A percentile compares a stretch with the other conserved stretches of the same genome.
Evolutionary conservation across 1,140 invertebrate species (phyloP).

Genomic region (Psilanteris sp.): DNA sequence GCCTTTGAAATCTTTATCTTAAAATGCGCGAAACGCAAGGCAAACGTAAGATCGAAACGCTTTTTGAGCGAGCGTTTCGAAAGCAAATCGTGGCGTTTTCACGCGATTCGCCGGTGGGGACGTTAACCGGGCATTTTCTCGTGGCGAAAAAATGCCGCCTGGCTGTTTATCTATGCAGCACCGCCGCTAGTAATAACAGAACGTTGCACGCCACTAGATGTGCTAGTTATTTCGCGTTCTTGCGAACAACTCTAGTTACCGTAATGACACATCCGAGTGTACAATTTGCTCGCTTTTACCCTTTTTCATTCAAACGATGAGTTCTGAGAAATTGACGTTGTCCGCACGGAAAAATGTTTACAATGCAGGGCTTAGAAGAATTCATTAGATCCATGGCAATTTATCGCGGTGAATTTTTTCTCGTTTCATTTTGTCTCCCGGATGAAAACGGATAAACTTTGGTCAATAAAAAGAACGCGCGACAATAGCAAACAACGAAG

Average conservation of each 20-base stretch:
- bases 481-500: too few species aligned
- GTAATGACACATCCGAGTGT: conserved; percentile 39
- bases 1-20: conserved; percentile 26
- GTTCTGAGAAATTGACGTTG: background rate
- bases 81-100: conserved; percentile 37
- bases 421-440: too few species aligned
- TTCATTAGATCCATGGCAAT: too few species aligned
- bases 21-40: too few species aligned
- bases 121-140: conserved; percentile 39
- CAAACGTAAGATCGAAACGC: conserved; percentile 1
- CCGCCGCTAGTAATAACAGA: conserved; percentile 20
- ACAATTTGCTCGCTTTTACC: conserved; percentile 27
- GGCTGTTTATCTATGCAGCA: conserved; percentile 41
- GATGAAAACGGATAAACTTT: too few species aligned
- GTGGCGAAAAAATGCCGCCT: conserved; percentile 3
- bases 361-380: too few species aligned
- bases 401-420: too few species aligned
- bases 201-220: conserved; percentile 19
- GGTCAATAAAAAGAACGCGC: too few species aligned
- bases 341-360: too few species aligned
- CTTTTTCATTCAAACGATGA: background rate
- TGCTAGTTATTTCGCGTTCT: conserved; percentile 33
- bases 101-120: conserved; percentile 20
- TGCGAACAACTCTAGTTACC: conserved; percentile 37
- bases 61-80: conserved; percentile 1